Evolutionary conservation across 92 coral and sea anemone species (phyloP), one percentile per base, ranked within the genome.

Genomic region (Umimayanthus kanabou): DNA sequence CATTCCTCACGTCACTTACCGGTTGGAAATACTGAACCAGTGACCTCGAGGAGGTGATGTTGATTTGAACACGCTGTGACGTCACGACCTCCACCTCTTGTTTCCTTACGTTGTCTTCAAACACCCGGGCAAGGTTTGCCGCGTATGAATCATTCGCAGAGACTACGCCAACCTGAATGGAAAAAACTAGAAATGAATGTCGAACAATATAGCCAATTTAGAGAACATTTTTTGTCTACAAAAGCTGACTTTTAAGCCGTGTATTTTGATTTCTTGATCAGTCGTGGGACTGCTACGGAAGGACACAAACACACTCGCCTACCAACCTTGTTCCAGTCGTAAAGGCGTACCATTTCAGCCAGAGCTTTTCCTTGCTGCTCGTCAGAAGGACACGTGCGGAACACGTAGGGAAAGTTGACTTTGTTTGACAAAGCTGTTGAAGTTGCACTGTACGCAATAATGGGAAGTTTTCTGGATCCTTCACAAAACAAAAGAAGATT

Each of bases 381-480:
- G 50, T 90, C 92, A 13, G 90, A 87, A 2, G 92, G 90, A 53
- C 92, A 90, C 6, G 92, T 90, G 72, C 90, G 92, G 75, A 90
- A 90, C 65, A 90, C 88, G 80, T 73, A 90, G 3, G 92, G 92
- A 43, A 81, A 90, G 10, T 86, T 82, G 73, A 80, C 30, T 53
- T 90, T 90, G 77, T 90, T 82, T 30, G 92, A 90, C 73, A 90
- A 70, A 28, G 73, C 61, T 20, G 92, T 85, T 43, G 90, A 90
- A 20, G 92, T 90, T 33, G 92, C 88, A 4, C 90, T 89, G 88
- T 90, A 90, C n/a, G 92, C 88, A 40, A 90, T 90, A 39, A 81
- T 85, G 22, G 92, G 92, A 30, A 86, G 57, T 67, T 69, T 73
- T 75, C 82, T 90, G 40, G 84, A 39, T 66, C 66, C 85, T 81